phyloP scores from a whole-genome alignment of 2,797 vertebrate species.

The Hylomyscus alleni region DNA sequence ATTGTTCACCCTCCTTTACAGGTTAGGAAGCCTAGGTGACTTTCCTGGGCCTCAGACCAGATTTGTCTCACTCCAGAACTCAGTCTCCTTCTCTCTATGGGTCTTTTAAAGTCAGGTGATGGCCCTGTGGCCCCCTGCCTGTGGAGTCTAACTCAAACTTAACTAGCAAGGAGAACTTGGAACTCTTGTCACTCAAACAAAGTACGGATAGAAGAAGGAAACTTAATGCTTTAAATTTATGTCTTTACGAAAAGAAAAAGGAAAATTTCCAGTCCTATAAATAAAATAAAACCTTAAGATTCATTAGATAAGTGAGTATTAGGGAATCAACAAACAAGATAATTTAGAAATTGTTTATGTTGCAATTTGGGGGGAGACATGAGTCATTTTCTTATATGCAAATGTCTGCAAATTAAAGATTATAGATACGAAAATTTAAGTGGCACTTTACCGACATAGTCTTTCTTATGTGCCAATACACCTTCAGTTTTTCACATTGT shows the following conservation, averaged over 20 bases:
- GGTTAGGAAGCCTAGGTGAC: neutral
- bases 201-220: neutral
- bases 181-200: neutral
- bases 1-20: neutral
- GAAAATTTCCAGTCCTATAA: neutral
- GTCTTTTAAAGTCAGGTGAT: neutral
- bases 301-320: neutral
- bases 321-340: neutral
- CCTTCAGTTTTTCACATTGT: neutral
- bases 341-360: neutral
- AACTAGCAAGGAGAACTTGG: neutral
- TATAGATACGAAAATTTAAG: neutral
- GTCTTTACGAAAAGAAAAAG: slow-evolving; percentile 8
- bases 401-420: neutral
- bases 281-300: neutral
- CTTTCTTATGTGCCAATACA: neutral
- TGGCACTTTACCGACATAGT: neutral
- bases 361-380: neutral
- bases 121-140: neutral
- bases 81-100: neutral
- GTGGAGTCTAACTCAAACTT: neutral
- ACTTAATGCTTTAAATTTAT: neutral
- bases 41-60: neutral
- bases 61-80: neutral
- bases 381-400: slow-evolving; percentile 14